Evolutionary conservation across 2,113 vertebrate species (phyloP), one percentile per base, ranked within the genome.

Genomic region (Ceratotherium simum): DNA sequence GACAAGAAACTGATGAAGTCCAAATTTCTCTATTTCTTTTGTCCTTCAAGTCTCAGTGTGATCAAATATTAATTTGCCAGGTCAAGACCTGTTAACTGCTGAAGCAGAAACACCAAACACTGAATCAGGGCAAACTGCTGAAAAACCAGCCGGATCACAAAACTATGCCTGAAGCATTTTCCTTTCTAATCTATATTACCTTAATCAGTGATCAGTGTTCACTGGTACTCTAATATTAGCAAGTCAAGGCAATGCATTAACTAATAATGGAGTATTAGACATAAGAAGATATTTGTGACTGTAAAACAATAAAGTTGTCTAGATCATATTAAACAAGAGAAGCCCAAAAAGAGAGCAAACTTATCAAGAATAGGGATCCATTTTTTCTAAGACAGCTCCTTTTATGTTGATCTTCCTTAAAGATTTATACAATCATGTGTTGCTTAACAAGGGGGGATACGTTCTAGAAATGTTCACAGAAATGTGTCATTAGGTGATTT

Each of bases 1-100:
- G n/a, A 39, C 48, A 94, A 93, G 73, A 84, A 80, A 62, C n/a
- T 54, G 20, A 54, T n/a, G 46, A 76, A 95, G 73, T 86, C 85
- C 48, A 83, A 84, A 75, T 64, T 64, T 91, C 60, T 73, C 89
- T 83, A 39, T 90, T 84, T 93, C 70, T 95, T 85, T 93, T 73
- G 67, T 92, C 70, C 70, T 97, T 92, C 73, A 93, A 88, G 72
- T 48, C 18, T 78, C 65, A 94, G 82, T 62, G 42, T 70, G 64
- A 91, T 96, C 48, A 97, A 91, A 89, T 83, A 92, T 96, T 94
- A 95, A 94, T 79, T 81, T 98, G 39, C 58, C 39, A 83, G 62
- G 85, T 78, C 67, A 85, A 76, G 46, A 82, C 65, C 48, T 92
- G 89, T 88, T 82, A 84, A 72, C 23, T 73, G 46, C 62, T 90